phyloP scores from a whole-genome alignment of 2,113 vertebrate species.

The Dendropsophus ebraccatus region DNA sequence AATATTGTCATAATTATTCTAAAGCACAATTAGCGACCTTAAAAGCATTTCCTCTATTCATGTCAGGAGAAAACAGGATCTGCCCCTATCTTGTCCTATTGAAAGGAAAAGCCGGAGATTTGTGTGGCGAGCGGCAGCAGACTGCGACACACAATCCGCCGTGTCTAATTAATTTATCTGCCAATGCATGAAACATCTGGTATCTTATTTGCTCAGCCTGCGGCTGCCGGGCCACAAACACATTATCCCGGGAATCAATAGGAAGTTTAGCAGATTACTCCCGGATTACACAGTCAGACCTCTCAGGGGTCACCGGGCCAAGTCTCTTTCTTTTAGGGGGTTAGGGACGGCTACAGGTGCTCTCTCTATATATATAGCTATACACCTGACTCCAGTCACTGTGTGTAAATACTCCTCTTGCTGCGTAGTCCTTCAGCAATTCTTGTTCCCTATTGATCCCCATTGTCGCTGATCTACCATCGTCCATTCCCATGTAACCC shows the following conservation, averaged over 20 bases:
- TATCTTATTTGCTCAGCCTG: background rate
- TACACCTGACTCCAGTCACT: no score
- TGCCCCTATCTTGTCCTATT: conserved; percentile 36
- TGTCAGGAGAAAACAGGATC: conserved; percentile 20
- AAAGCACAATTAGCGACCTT: conserved; percentile 57
- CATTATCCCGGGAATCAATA: conserved; percentile 41
- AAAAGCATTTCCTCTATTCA: conserved; percentile 54
- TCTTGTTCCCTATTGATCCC: no score
- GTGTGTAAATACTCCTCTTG: no score
- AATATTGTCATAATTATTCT: conserved; percentile 56
- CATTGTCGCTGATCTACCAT: no score
- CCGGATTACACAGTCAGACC: conserved; percentile 35
- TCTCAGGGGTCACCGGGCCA: background rate
- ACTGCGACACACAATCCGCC: conserved; percentile 33
- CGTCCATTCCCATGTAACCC: no score
- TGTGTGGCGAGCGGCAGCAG: background rate
- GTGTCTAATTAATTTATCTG: conserved; percentile 47
- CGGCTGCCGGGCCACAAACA: background rate
- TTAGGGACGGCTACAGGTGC: no score
- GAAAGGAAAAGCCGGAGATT: conserved; percentile 41
- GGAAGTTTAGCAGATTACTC: conserved; percentile 43
- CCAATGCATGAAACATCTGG: conserved; percentile 53
- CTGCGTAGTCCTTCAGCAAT: no score
- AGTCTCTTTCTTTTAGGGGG: no score
- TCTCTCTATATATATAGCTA: no score